phyloP scores from a whole-genome alignment of 2,797 vertebrate species.

The Thunnus albacares region DNA sequence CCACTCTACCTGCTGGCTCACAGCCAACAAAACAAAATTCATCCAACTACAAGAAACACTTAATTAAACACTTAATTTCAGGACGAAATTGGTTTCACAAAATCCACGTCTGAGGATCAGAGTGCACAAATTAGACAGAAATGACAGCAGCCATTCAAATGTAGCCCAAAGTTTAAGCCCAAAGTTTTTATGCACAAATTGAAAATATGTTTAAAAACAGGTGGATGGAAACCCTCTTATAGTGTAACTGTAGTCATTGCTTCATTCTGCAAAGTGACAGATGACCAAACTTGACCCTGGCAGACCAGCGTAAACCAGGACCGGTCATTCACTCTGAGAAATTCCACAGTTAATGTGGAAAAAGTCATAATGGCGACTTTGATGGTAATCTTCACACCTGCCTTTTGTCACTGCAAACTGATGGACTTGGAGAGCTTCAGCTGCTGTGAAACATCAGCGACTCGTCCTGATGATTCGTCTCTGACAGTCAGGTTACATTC shows the following conservation, averaged over 20 bases:
- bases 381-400: background rate
- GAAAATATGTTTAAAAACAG: too few relatives aligned
- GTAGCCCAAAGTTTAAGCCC: too few relatives aligned
- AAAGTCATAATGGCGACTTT: background rate
- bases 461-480: too few relatives aligned
- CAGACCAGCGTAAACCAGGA: background rate
- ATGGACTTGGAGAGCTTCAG: background rate
- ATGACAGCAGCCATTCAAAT: too few relatives aligned
- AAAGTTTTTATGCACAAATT: too few relatives aligned
- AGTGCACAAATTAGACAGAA: background rate
- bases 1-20: too few relatives aligned
- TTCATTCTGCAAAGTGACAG: background rate
- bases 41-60: background rate
- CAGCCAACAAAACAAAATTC: background rate
- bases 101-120: background rate
- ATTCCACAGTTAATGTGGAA: conserved; percentile 11
- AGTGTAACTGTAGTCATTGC: background rate
- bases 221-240: background rate
- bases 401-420: background rate
- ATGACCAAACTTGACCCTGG: background rate
- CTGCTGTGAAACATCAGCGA: conserved; percentile 23
- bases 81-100: too few relatives aligned
- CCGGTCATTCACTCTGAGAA: background rate
- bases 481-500: background rate
- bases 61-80: background rate